Evolutionary conservation across 2,113 vertebrate species (phyloP).

Genomic region (Podiceps cristatus): DNA sequence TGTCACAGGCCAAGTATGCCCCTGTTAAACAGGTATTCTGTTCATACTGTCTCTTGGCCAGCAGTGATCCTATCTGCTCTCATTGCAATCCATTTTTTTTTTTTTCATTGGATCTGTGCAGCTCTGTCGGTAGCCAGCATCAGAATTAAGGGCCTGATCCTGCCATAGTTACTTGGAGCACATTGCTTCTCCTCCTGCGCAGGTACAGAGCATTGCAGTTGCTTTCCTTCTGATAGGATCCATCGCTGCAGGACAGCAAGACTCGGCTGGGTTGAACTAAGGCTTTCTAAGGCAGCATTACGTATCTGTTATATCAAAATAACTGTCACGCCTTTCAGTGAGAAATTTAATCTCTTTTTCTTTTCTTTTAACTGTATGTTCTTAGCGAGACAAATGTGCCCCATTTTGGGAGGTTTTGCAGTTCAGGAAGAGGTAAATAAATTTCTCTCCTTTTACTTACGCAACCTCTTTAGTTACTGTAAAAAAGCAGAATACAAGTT

Average conservation of each 20-base stretch:
- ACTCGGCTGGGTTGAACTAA: accelerated
- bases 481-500: not conserved
- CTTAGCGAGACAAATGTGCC: not conserved
- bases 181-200: not conserved
- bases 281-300: not conserved
- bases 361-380: not conserved
- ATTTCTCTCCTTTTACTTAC: not conserved
- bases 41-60: not conserved
- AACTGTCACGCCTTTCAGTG: not conserved
- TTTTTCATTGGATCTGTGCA: not conserved
- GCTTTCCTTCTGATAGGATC: not conserved
- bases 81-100: not conserved
- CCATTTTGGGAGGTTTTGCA: not conserved
- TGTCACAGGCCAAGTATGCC: not conserved
- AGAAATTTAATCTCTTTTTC: not conserved
- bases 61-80: not conserved
- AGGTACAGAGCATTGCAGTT: not conserved
- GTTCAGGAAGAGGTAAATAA: not conserved
- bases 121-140: not conserved
- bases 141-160: not conserved
- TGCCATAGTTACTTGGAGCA: not conserved
- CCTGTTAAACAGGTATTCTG: not conserved
- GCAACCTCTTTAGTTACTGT: not conserved
- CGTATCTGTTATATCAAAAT: not conserved
- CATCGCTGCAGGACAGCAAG: not conserved